Base-by-base conservation (phyloP, 2,113 vertebrate genomes). In the Macroglossus sobrinus region DNA sequence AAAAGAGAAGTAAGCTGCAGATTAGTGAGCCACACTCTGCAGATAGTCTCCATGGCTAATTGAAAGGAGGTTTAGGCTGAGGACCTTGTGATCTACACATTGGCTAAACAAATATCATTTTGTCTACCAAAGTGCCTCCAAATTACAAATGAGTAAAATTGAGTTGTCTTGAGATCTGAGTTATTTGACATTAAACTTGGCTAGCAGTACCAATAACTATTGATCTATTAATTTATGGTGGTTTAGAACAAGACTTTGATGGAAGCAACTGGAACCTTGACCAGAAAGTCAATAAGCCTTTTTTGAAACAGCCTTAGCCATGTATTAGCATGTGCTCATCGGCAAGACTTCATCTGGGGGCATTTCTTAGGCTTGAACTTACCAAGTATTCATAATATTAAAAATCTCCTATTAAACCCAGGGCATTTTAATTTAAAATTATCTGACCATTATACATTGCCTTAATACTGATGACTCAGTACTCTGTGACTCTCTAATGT, bases 161-260 rank as follows among this genome's bases (percentile, higher is more conserved):
- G 2, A 90, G 35, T 93, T 96, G 84, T 89, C 92, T 88, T 96
- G 55, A n/a, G 50, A 93, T 85, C 66, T 61, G 80, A 93, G 53
- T 94, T 89, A 96, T 68, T 95, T 80, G 89, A 33, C 90, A 95
- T 96, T 96, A 94, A 97, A 96, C 35, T 84, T 90, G 76, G 26
- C 95, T 66, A 28, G 33, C 71, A 75, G 57, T 78, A 86, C 78
- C 87, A 94, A 76, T 97, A 95, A 93, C 68, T 76, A 90, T 82
- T 92, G 76, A 94, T 89, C 93, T 78, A 26, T 76, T 92, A 26
- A 94, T 89, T 90, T 95, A 94, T 59, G 7, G 57, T 84, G 59
- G 71, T 57, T 94, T 92, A 76, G 76, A 97, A 96, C 28, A 96
- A 96, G 78, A 71, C 93, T 92, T 88, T 94, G 93, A 95, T 94